Conservation (phyloP, 2,888 invertebrate genomes). For the Hipparchia sbordonii region DNA sequence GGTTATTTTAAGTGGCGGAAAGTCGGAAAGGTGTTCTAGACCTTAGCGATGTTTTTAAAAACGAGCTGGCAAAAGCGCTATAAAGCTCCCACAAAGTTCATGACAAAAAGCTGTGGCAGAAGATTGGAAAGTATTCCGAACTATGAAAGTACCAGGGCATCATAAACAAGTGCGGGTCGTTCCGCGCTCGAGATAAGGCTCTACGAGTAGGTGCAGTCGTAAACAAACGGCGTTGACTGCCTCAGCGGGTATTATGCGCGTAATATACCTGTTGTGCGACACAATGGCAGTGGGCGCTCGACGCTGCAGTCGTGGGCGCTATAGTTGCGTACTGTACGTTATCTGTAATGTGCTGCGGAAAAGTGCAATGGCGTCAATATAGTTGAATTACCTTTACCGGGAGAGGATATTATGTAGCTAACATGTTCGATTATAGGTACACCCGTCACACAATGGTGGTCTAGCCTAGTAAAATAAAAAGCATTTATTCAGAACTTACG, state of each 20-base stretch:
- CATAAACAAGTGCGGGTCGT: conserved; percentile 33
- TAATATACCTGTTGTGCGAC: conserved; percentile 36
- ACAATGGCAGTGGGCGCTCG: conserved; percentile 41
- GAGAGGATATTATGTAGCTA: not conserved
- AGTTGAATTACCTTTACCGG: not conserved
- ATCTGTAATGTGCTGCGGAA: conserved; percentile 19
- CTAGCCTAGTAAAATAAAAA: no score
- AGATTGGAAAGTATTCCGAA: conserved; percentile 15
- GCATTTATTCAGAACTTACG: no score
- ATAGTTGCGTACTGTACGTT: conserved; percentile 1
- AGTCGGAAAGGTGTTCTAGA: no score
- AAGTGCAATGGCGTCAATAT: conserved; percentile 6
- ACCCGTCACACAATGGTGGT: no score
- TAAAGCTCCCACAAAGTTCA: not conserved
- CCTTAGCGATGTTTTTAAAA: no score
- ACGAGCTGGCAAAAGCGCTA: not conserved
- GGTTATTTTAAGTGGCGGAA: no score
- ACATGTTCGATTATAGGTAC: not conserved
- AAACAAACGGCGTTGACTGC: conserved; percentile 27
- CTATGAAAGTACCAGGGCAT: conserved; percentile 30
- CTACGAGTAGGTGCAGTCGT: conserved; percentile 28
- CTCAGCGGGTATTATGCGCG: conserved; percentile 16
- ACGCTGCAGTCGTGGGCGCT: conserved; percentile 17
- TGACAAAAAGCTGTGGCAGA: conserved; percentile 4
- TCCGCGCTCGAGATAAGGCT: conserved; percentile 23